Evolutionary conservation across 2,797 vertebrate genomes (phyloP), one percentile per base, ranked within the genome.

Genomic region (Poecilia velifera): DNA sequence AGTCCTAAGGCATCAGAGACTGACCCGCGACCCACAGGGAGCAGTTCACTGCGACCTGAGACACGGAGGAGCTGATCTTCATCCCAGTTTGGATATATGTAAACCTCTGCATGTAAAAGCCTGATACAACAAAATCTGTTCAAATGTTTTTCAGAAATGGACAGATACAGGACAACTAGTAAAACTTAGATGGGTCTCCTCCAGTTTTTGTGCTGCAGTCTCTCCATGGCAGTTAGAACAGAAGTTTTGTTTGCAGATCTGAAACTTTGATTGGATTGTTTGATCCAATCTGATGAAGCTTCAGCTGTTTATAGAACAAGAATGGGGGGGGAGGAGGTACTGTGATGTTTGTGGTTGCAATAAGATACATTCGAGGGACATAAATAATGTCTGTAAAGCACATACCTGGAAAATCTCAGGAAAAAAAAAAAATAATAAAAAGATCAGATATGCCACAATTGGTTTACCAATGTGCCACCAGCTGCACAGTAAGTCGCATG

Each of bases 121-220:
- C 4, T 22, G 20, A 13, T 6, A 43, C 41, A 4, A 59, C 4
- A 62, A 22, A 45, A 5, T 45, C 4, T 36, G 16, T 9, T 7
- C 9, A 22, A 10, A 36, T 14, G 9, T 41, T 55, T 25, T 41
- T 43, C 31, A 76, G 45, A 34, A 2, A 43, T 46, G 25, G 13
- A 47, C 31, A 8, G 34, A 73, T 2, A 1, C 55, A 6, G 43
- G 16, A 34, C 28, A 73, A 62, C 22, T 59, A 34, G 4, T 25
- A 6, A 57, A 47, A 41, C n/a, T 51, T 4, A 34, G 0, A 4
- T 89, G 1, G 90, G 53, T 83, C 84, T 88, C 49, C 73, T 92
- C 91, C 89, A 91, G 2, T 79, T 80, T 0, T 51, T 72, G 1
- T 84, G 9, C 13, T 87, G 85, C 57, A 89, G 81, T 80, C 87